Evolutionary conservation across 1,140 invertebrate species (phyloP).

Genomic region (Cylas formicarius): DNA sequence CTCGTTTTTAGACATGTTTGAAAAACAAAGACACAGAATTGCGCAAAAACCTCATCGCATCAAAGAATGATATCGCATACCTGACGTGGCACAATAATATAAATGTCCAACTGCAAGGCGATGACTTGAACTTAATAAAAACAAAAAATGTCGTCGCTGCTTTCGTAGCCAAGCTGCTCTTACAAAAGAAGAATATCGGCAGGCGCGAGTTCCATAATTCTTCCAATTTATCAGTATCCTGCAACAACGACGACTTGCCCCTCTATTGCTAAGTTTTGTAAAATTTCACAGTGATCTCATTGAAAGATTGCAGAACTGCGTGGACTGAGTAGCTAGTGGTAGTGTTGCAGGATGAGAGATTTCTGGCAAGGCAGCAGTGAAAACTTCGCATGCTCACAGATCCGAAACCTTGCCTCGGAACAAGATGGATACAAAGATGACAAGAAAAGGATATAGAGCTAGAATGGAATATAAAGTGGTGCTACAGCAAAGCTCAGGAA

Average conservation of each 20-base stretch:
- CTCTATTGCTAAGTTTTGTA: constrained; percentile 33
- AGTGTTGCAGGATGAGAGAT: too few relatives aligned
- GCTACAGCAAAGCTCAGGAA: too few relatives aligned
- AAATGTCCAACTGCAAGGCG: constrained; percentile 37
- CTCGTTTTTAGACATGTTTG: constrained; percentile 14
- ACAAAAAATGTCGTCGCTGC: constrained; percentile 38
- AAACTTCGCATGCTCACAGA: too few relatives aligned
- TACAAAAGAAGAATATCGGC: constrained; percentile 37
- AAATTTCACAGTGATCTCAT: constrained; percentile 31
- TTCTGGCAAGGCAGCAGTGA: too few relatives aligned
- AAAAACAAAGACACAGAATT: constrained; percentile 9
- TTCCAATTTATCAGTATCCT: constrained; percentile 35
- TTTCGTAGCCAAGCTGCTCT: constrained; percentile 37
- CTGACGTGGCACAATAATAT: constrained; percentile 35
- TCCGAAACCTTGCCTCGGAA: too few relatives aligned
- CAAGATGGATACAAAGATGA: too few relatives aligned
- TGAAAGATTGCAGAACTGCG: constrained; percentile 25
- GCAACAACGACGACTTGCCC: constrained; percentile 29
- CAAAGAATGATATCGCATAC: constrained; percentile 38
- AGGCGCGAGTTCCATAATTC: constrained; percentile 36
- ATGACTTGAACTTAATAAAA: constrained; percentile 41
- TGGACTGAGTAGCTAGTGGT: too few relatives aligned
- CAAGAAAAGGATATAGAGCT: too few relatives aligned
- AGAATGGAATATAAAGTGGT: too few relatives aligned
- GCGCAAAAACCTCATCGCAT: constrained; percentile 29